Conservation (phyloP, 2,888 invertebrate species). For the Yponomeuta evonymella region DNA sequence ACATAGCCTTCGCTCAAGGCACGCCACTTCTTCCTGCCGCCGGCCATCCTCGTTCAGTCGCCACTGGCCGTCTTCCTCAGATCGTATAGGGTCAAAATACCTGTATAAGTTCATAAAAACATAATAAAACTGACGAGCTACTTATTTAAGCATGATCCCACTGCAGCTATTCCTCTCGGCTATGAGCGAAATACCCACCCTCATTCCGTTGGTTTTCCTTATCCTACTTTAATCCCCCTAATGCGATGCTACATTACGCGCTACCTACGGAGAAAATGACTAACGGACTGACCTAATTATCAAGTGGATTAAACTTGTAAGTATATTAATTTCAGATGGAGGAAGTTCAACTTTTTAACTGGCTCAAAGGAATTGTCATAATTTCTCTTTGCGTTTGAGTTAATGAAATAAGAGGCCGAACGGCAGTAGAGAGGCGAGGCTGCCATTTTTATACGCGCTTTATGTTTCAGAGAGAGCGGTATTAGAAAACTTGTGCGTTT, state of each 20-base stretch:
- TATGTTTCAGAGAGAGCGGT: neutral
- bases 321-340: slow-evolving; percentile 47
- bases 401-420: slow-evolving; percentile 56
- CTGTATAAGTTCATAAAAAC: neutral
- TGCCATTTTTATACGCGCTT: neutral
- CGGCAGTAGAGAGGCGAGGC: slow-evolving; percentile 29
- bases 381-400: slow-evolving; percentile 52
- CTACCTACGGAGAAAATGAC: neutral
- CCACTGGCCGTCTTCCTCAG: no score
- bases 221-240: neutral
- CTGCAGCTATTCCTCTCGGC: neutral
- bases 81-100: no score
- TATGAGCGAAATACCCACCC: neutral
- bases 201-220: neutral
- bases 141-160: neutral
- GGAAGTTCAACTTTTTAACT: slow-evolving; percentile 67
- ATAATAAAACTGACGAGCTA: neutral
- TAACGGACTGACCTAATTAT: slow-evolving; percentile 39
- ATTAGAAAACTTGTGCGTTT: no score
- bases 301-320: slow-evolving; percentile 60
- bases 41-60: no score
- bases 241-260: neutral
- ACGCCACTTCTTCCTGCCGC: no score
- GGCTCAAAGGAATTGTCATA: slow-evolving; percentile 61
- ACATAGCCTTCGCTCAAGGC: no score